Evolutionary conservation across 2,888 invertebrate genomes (phyloP).

Genomic region (Tolmerus cingulatus): DNA sequence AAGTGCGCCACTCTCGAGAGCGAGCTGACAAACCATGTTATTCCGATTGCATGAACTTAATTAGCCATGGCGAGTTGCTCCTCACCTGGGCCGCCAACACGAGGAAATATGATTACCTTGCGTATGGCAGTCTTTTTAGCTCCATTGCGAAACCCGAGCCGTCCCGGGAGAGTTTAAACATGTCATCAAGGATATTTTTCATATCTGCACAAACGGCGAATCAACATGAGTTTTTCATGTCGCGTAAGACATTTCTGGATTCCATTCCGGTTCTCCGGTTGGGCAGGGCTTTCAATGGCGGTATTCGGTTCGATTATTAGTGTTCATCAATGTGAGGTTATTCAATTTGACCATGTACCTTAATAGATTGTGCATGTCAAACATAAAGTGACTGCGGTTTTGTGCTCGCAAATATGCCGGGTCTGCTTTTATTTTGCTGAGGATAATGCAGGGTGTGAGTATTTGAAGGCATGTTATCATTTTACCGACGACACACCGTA

Average conservation of each 20-base stretch:
- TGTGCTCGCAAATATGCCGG: conserved; percentile 32
- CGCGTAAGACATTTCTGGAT: conserved; percentile 24
- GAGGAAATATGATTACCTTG: background rate
- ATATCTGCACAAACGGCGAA: conserved; percentile 35
- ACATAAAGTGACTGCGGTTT: conserved; percentile 40
- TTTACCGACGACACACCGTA: background rate
- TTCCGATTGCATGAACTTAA: conserved; percentile 38
- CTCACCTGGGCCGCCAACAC: background rate
- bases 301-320: conserved; percentile 21
- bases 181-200: conserved; percentile 41
- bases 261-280: conserved; percentile 22
- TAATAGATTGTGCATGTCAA: conserved; percentile 42
- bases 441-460: background rate
- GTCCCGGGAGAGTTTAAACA: conserved; percentile 34
- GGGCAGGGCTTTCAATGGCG: conserved; percentile 24
- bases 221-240: conserved; percentile 42
- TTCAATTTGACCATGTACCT: conserved; percentile 41
- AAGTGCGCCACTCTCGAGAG: conserved; percentile 12
- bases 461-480: background rate
- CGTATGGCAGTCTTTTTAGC: background rate
- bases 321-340: conserved; percentile 36
- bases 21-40: conserved; percentile 34
- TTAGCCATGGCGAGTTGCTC: conserved; percentile 17
- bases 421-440: background rate
- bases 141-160: conserved; percentile 35